Evolutionary conservation across 2,888 invertebrate species (phyloP).

Genomic region (Chymomyza procnemis): DNA sequence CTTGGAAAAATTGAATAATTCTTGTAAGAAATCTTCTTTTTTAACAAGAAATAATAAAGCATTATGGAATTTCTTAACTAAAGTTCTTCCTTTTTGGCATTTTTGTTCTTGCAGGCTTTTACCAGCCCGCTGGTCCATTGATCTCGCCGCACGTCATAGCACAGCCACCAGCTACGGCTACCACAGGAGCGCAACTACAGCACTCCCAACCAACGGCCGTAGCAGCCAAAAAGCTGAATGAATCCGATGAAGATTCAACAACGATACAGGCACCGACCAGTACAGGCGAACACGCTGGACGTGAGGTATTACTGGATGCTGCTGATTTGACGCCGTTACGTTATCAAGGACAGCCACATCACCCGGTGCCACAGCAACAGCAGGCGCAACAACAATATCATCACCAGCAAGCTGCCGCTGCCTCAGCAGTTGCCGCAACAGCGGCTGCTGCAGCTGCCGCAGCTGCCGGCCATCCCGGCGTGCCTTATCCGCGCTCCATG

Average conservation of each 20-base stretch:
- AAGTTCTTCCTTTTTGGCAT: not conserved
- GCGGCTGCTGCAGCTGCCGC: conserved; percentile 75
- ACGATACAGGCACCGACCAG: conserved; percentile 50
- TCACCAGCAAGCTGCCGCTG: conserved; percentile 67
- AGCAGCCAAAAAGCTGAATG: conserved; percentile 65
- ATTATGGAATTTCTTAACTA: not conserved
- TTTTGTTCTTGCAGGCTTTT: conserved; percentile 84
- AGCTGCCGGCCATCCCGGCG: conserved; percentile 75
- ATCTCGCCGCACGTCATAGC: conserved; percentile 84
- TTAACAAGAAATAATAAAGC: no score
- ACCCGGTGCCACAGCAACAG: conserved; percentile 49
- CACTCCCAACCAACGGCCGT: conserved; percentile 68
- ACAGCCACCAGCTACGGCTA: conserved; percentile 55
- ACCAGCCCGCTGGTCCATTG: conserved; percentile 94
- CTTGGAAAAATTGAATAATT: no score
- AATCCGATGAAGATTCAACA: conserved; percentile 46
- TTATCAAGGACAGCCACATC: conserved; percentile 30
- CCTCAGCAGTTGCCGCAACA: conserved; percentile 60
- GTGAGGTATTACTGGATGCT: conserved; percentile 64
- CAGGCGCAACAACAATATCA: conserved; percentile 73
- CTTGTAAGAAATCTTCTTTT: no score
- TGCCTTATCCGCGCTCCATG: conserved; percentile 76
- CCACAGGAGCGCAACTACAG: conserved; percentile 33
- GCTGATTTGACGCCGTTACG: conserved; percentile 74
- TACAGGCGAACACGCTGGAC: not conserved